Evolutionary conservation across 1,140 invertebrate species (phyloP).

Genomic region (Drosophila jambulina): DNA sequence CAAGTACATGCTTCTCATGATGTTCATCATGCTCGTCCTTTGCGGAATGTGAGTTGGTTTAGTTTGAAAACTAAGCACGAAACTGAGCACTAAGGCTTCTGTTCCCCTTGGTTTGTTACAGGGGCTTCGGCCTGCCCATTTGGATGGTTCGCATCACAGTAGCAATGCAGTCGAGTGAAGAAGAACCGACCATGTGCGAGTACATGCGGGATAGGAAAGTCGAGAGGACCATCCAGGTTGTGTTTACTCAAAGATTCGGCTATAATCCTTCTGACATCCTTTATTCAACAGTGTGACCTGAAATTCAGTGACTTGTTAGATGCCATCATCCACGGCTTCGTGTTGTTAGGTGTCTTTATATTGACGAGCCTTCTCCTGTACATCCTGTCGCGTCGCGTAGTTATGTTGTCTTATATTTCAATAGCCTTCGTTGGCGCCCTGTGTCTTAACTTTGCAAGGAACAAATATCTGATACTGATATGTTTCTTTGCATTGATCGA

Average conservation of each 20-base stretch:
- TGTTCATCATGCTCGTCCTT: not conserved
- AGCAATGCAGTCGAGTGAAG: not conserved
- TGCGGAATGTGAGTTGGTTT: conserved; percentile 11
- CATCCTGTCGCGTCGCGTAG: conserved; percentile 15
- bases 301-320: not conserved
- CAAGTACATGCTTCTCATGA: not conserved
- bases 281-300: conserved; percentile 22
- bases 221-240: not conserved
- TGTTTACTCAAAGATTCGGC: rapidly evolving
- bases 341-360: conserved; percentile 14
- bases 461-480: not conserved
- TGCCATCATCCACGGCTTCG: conserved; percentile 14
- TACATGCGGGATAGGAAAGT: not conserved
- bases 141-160: conserved; percentile 51
- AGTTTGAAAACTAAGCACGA: not conserved
- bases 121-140: conserved; percentile 28
- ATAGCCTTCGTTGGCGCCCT: not conserved
- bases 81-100: not conserved
- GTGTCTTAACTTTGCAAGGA: conserved; percentile 24
- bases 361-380: conserved; percentile 30
- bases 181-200: conserved; percentile 13
- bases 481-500: conserved; percentile 15
- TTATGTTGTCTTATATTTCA: not conserved
- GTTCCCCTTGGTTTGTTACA: not conserved
- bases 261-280: no score